Conservation (phyloP, 2,113 vertebrate species). For the Turnix velox region DNA sequence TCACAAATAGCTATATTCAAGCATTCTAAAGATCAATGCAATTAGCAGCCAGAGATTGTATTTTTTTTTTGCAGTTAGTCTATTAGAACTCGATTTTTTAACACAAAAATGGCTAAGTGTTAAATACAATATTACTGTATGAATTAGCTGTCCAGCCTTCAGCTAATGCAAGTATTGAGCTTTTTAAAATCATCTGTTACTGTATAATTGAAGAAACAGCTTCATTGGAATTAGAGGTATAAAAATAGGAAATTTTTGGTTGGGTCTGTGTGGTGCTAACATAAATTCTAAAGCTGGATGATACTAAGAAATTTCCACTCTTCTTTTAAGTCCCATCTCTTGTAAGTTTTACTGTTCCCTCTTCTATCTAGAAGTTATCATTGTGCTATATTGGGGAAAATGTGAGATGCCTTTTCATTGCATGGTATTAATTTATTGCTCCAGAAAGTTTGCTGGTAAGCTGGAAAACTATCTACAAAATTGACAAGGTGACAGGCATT, state of each 20-base stretch:
- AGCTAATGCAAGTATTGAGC: background rate
- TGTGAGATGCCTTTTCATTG: background rate
- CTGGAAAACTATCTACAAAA: background rate
- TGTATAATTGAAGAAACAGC: background rate
- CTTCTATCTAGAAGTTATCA: background rate
- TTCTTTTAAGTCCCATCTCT: background rate
- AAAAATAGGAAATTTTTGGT: background rate
- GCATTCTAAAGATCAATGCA: background rate
- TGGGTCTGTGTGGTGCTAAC: background rate
- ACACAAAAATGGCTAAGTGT: background rate
- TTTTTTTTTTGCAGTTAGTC: background rate
- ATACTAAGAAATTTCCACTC: background rate
- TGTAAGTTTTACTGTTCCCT: background rate
- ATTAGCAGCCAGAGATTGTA: background rate
- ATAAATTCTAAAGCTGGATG: slow-evolving; percentile 25
- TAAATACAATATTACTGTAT: background rate
- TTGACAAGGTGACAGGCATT: background rate
- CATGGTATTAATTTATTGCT: background rate
- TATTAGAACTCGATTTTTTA: background rate
- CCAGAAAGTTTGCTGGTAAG: background rate
- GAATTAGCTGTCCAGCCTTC: background rate
- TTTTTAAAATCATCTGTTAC: background rate
- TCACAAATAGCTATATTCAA: background rate
- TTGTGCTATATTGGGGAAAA: background rate
- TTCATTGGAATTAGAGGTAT: background rate